Evolutionary conservation across 2,888 invertebrate species (phyloP), one percentile per base, ranked within the genome.

Genomic region (Agapetus fuscipes): DNA sequence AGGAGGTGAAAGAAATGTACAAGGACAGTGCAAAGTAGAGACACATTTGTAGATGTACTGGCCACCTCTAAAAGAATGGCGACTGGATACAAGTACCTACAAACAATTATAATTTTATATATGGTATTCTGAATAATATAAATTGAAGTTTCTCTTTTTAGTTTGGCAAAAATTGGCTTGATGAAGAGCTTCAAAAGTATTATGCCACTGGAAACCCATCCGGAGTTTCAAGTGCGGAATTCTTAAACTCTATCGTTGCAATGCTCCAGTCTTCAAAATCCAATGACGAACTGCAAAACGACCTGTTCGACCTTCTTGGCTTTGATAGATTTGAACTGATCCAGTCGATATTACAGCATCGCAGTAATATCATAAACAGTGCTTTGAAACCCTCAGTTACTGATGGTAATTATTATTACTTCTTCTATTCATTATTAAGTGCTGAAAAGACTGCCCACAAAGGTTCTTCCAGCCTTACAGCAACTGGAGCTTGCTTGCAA

Each of bases 251-350:
- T 2, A 64, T 83, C 14, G 62, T 76, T 14, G 66, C 67, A 1
- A 66, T 78, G 44, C 59, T 88, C 0, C 76, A 75, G 47, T 76
- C 78, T 0, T 62, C 71, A 10, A 67, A 74, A 47, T 68, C 67
- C 17, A 78, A 74, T 48, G 77, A 78, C 45, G 84, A 83, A 52
- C 62, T 88, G 44, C 82, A 88, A 57, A 83, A 82, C 54, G 86
- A 87, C 60, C 63, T 96, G 13, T 84, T 93, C 59, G 95, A 96
- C 53, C 63, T 94, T 3, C 69, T 93, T 15, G 96, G 96, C 0
- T 90, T 84, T 58, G 88, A 93, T 50, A 67, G 80, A 52, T 78
- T 88, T 58, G 86, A 87, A 54, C 68, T 88, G 41, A 81, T 85
- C 17, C 72, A 76, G 42, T 65, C 71, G 26, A 59, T 89, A 43